Base-by-base conservation (phyloP, 2,113 vertebrate species). In the Microcebus murinus region DNA sequence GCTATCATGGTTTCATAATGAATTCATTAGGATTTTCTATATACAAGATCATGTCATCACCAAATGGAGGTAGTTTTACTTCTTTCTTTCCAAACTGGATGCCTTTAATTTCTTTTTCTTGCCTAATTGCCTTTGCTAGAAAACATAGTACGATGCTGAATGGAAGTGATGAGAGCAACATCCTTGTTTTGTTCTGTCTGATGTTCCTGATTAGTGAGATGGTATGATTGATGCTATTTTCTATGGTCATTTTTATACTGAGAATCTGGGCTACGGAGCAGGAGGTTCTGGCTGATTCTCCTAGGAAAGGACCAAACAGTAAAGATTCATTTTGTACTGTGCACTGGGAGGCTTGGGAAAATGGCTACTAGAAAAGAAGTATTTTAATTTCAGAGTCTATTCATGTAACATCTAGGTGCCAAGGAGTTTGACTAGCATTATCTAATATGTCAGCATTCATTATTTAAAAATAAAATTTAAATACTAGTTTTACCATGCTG, bases 391-490 rank as follows among this genome's bases (percentile, higher is more conserved):
- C 90, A 48, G 29, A 45, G 31, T 50, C 48, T 91, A 70, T 39
- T 90, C 34, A 73, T 13, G 15, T 36, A 27, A 65, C 34, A 48
- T 79, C 27, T 85, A 92, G 80, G 21, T 73, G 36, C n/a, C 36
- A 83, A 55, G 65, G 80, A 94, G 2, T 92, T 83, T 36, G 39
- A 86, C 65, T 45, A 70, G 57, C 13, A 45, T 84, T 81, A 91
- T 55, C 42, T 83, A 63, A 14, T 59, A 87, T 50, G 11, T 31
- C 79, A 63, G 4, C 14, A 45, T 76, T 79, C 15, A 29, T 73
- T 90, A 89, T 59, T 94, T 87, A 70, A 80, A 95, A 73, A 61
- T 48, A 92, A 77, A 90, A 94, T 36, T 71, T 36, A 34, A 82
- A 42, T 52, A 25, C 31, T 59, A 48, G n/a, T 48, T 67, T 79